Evolutionary conservation across 92 coral and sea anemone genomes (phyloP).

Genomic region (Phenganax stokvisi): DNA sequence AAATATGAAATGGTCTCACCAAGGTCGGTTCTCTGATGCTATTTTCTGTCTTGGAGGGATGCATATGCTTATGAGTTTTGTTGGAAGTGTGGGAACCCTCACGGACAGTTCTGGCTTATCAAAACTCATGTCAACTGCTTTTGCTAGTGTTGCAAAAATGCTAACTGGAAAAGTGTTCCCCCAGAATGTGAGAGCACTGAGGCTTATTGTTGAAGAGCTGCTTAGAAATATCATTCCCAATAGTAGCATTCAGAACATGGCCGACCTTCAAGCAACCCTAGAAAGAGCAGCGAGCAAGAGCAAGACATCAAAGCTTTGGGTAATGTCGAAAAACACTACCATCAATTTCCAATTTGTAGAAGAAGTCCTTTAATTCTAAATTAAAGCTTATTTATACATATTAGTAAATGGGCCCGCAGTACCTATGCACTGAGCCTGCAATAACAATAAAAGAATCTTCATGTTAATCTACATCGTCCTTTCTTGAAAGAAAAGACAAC

Average conservation of each 20-base stretch:
- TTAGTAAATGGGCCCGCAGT: too few relatives aligned
- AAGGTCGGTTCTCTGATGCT: constrained; percentile 45
- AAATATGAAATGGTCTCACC: constrained; percentile 44
- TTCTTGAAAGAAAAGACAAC: too few relatives aligned
- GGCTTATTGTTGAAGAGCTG: constrained; percentile 52
- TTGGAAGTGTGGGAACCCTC: constrained; percentile 51
- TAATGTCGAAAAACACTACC: too few relatives aligned
- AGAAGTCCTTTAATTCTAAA: too few relatives aligned
- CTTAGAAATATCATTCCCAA: constrained; percentile 38
- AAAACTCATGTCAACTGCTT: constrained; percentile 43
- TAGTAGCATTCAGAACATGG: neutral
- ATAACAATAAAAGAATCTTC: too few relatives aligned
- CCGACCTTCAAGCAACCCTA: too few relatives aligned
- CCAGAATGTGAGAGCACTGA: constrained; percentile 51
- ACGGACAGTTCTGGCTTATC: constrained; percentile 57
- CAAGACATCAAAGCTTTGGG: too few relatives aligned
- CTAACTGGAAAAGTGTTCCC: constrained; percentile 52
- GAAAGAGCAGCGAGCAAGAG: too few relatives aligned
- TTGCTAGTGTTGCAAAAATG: constrained; percentile 57
- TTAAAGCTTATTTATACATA: too few relatives aligned
- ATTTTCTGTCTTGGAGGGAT: constrained; percentile 57
- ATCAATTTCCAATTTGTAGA: too few relatives aligned
- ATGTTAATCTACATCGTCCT: too few relatives aligned
- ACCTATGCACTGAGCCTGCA: too few relatives aligned
- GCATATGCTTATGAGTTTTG: constrained; percentile 59